phyloP scores from a whole-genome alignment of 2,113 vertebrate genomes.

The Daphoenositta chrysoptera region DNA sequence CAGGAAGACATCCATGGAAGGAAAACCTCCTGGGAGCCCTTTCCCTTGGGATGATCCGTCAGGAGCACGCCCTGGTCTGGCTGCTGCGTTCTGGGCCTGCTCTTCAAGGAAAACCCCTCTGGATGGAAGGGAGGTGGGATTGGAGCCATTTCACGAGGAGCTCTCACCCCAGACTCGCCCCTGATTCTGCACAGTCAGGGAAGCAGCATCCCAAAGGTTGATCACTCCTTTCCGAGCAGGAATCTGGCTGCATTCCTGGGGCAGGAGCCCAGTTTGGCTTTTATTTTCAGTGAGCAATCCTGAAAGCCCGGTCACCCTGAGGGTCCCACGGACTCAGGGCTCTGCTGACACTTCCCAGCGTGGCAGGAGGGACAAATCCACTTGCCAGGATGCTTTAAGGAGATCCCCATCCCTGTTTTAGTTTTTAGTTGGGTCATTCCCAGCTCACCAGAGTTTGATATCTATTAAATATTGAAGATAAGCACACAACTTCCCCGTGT shows the following conservation, averaged over 20 bases:
- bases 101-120: neutral
- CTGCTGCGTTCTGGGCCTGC: neutral
- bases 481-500: neutral
- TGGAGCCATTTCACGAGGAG: neutral
- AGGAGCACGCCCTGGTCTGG: neutral
- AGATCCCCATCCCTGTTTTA: neutral
- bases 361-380: neutral
- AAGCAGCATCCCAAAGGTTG: constrained; percentile 26
- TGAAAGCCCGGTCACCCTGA: neutral
- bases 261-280: constrained; percentile 31
- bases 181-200: constrained; percentile 11
- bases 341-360: neutral
- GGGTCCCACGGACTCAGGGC: neutral
- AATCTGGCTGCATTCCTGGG: neutral
- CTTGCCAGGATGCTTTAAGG: neutral
- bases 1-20: neutral
- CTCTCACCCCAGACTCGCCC: neutral
- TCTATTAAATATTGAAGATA: neutral
- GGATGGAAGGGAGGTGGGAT: neutral
- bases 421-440: neutral
- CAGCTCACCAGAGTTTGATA: neutral
- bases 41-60: neutral
- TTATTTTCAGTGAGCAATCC: neutral
- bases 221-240: constrained; percentile 20
- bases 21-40: neutral